phyloP scores from a whole-genome alignment of 2,797 vertebrate genomes.

The Gymnocypris eckloni region DNA sequence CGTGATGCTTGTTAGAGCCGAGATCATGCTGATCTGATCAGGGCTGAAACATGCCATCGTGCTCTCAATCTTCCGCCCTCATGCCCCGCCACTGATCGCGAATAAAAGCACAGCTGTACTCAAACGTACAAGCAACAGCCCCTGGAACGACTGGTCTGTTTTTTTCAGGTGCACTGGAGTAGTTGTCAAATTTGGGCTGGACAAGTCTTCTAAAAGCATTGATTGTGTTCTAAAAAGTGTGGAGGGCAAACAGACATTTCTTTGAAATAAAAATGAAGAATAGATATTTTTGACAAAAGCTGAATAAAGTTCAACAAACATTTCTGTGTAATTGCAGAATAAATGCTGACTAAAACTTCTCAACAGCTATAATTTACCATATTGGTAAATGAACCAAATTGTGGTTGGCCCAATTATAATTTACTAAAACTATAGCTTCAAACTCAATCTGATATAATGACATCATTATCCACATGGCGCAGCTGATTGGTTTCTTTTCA shows the following conservation, averaged over 20 bases:
- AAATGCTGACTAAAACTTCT: not conserved
- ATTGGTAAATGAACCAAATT: no score
- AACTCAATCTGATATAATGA: not conserved
- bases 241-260: not conserved
- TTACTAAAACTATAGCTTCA: no score
- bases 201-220: not conserved
- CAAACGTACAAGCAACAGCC: not conserved
- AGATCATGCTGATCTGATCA: conserved; percentile 8
- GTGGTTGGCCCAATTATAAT: no score
- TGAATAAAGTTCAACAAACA: not conserved
- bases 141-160: conserved; percentile 1
- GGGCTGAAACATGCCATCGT: not conserved
- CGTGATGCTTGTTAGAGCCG: conserved; percentile 8
- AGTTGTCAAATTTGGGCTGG: not conserved
- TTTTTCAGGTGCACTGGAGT: not conserved
- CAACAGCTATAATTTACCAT: no score
- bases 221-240: not conserved
- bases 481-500: not conserved
- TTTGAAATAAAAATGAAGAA: not conserved
- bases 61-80: not conserved
- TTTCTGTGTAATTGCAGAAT: not conserved
- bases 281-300: not conserved
- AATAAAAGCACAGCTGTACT: conserved; percentile 33
- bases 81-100: not conserved
- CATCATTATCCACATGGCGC: not conserved